These are phyloP conservation scores for Carterocephalus palaemon DNA, from an alignment of 2,888 invertebrate species.

Conservation along the genomic window DNA sequence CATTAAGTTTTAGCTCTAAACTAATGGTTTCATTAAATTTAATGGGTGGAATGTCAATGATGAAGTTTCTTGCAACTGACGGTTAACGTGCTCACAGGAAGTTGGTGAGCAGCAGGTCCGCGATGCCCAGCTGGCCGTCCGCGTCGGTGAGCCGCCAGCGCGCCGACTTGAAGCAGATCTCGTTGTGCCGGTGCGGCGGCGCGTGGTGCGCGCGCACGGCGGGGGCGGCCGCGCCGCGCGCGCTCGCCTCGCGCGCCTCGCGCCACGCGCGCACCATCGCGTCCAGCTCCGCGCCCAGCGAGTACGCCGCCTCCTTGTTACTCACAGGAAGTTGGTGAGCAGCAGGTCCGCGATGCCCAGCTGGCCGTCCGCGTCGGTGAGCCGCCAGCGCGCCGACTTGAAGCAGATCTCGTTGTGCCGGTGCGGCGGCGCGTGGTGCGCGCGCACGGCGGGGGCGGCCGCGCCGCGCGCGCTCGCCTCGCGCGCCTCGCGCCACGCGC, in stretches of 20 bases:
- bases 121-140: constrained; percentile 98
- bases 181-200: constrained; percentile 83
- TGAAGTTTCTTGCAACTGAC: no score
- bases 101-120: constrained; percentile 96
- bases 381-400: constrained; percentile 97
- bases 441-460: constrained; percentile 79
- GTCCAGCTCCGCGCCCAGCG: constrained; percentile 94
- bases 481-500: constrained; percentile 89
- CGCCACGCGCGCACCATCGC: constrained; percentile 97
- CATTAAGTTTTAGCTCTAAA: no score
- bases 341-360: constrained; percentile 97
- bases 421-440: constrained; percentile 86
- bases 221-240: no score
- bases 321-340: constrained; percentile 94
- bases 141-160: constrained; percentile 98
- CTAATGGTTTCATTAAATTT: no score
- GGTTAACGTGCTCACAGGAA: constrained; percentile 83
- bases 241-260: constrained; percentile 83
- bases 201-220: constrained; percentile 84
- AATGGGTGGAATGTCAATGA: no score
- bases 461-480: no score
- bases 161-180: constrained; percentile 99
- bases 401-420: constrained; percentile 93
- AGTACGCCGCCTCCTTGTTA: constrained; percentile 88
- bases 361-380: constrained; percentile 98